Evolutionary conservation across 1,140 invertebrate genomes (phyloP), one percentile per base, ranked within the genome.

Genomic region (Hesperophylax magnus): DNA sequence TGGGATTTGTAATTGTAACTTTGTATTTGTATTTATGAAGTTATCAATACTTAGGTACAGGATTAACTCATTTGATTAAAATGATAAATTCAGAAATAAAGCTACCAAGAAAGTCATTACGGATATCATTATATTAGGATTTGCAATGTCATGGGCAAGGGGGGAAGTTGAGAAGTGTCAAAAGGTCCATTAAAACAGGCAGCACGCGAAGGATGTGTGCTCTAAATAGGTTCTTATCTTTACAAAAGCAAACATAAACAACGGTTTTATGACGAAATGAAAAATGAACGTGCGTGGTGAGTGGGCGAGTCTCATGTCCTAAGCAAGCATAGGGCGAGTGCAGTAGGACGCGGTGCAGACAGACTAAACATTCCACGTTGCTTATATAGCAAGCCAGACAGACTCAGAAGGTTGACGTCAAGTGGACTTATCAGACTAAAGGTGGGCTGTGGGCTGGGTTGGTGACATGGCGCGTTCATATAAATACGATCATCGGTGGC

Each of bases 181-280:
- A 9, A 31, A 31, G 27, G 4, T 5, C 8, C 34, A 5, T 7
- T 34, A 7, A 34, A 34, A 34, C 9, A 11, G 39, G 39, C 9
- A 47, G 11, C 69, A 56, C 52, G 69, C 47, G 52, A 72, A 72
- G 69, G 69, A 72, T 72, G 69, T 53, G 69, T 72, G 69, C 8
- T 72, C 69, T 72, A 54, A 54, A 72, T 72, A 15, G 8, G 11
- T 56, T 72, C 47, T 72, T 72, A 72, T 72, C 69, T 72, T 24
- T 24, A 15, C 52, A 53, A 27, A 20, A 53, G 47, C 69, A 72
- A 39, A 53, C 39, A 72, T 72, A 72, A 72, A 72, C 69, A 67
- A 31, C 20, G 17, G 18, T 17, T 7, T 72, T 72, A 54, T 56
- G 69, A 72, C 20, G 69, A 72, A 72, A 72, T 72, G 20, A 27